Conservation (phyloP, 2,888 invertebrate genomes). For the Neria commutata region DNA sequence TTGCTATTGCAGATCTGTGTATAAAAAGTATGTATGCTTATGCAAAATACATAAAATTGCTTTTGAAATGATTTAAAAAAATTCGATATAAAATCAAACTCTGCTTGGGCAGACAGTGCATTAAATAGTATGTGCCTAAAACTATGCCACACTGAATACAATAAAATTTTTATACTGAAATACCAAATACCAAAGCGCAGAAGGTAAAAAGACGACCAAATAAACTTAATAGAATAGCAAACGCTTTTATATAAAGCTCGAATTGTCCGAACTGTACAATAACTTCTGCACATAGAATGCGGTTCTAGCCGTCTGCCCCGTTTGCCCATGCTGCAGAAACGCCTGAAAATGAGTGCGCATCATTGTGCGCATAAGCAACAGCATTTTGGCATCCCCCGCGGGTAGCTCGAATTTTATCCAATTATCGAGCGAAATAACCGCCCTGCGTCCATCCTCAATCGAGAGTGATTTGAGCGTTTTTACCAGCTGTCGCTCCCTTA, state of each 20-base stretch:
- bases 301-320: slow-evolving; percentile 30
- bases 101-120: too few species aligned
- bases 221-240: too few species aligned
- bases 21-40: background rate
- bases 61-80: too few species aligned
- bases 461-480: slow-evolving; percentile 51
- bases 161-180: background rate
- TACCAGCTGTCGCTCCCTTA: slow-evolving; percentile 16
- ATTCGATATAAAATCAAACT: too few species aligned
- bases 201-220: too few species aligned
- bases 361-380: slow-evolving; percentile 36
- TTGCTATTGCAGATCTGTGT: background rate
- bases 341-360: slow-evolving; percentile 39
- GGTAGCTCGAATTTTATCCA: slow-evolving; percentile 77
- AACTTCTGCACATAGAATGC: slow-evolving; percentile 36
- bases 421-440: slow-evolving; percentile 70
- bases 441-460: slow-evolving; percentile 6
- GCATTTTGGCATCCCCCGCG: slow-evolving; percentile 64
- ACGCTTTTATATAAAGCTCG: background rate
- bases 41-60: background rate
- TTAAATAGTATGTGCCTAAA: background rate
- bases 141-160: background rate
- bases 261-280: slow-evolving; percentile 22
- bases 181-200: too few species aligned
- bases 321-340: slow-evolving; percentile 39